Percentiles rank a stretch among this genome's conserved stretches.
These are phyloP conservation scores for Celastrina argiolus DNA, from an alignment of 2,888 invertebrate species.

Conservation along the genomic window DNA sequence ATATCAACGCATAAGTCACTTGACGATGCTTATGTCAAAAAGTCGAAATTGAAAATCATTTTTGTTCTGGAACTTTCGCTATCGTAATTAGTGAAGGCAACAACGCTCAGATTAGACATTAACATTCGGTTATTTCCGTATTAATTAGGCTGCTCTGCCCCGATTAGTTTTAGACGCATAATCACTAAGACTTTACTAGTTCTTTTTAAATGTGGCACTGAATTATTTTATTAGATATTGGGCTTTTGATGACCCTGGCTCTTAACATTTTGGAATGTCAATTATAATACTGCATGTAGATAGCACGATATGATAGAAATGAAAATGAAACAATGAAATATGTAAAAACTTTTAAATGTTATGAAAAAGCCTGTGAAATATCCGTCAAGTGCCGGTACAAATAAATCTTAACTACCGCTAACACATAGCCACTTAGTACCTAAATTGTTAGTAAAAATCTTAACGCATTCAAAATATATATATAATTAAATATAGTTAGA, in stretches of 20 bases:
- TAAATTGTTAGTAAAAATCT: conserved; percentile 75
- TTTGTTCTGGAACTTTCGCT: too few relatives aligned
- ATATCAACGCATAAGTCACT: too few relatives aligned
- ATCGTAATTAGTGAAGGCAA: too few relatives aligned
- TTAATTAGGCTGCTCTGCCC: too few relatives aligned
- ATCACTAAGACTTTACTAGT: too few relatives aligned
- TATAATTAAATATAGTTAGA: conserved; percentile 61
- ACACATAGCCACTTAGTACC: conserved; percentile 64
- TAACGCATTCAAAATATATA: conserved; percentile 77
- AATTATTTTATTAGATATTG: neutral
- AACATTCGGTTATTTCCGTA: too few relatives aligned
- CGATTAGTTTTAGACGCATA: too few relatives aligned
- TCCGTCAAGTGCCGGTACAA: conserved; percentile 34
- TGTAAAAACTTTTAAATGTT: neutral
- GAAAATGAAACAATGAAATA: neutral
- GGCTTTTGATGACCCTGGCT: neutral
- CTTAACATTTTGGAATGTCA: conserved; percentile 2
- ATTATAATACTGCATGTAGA: neutral
- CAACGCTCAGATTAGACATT: too few relatives aligned
- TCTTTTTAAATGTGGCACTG: too few relatives aligned
- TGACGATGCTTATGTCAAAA: too few relatives aligned
- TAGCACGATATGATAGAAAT: neutral
- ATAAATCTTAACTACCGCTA: conserved; percentile 46
- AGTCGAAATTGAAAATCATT: too few relatives aligned
- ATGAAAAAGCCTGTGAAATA: conserved; percentile 32